phyloP scores from a whole-genome alignment of 1,140 invertebrate genomes.

The Neodiprion fabricii region DNA sequence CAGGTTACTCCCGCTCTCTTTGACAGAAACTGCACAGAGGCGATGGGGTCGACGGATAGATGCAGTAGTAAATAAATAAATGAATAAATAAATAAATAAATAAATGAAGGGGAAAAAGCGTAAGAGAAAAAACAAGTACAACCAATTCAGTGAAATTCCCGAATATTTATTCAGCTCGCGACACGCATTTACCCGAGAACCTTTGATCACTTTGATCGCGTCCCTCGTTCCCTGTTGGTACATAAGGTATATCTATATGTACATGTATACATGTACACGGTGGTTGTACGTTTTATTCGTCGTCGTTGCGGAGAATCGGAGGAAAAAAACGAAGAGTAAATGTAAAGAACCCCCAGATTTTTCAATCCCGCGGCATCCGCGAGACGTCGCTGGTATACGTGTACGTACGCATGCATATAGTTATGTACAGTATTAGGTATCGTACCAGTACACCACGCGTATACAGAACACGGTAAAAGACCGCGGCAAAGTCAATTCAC shows the following conservation, averaged over 20 bases:
- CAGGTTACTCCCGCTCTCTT: too few species aligned
- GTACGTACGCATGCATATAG: background rate
- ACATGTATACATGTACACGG: too few species aligned
- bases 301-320: too few species aligned
- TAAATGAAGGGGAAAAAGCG: background rate
- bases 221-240: too few species aligned
- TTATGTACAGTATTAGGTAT: background rate
- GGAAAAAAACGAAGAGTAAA: too few species aligned
- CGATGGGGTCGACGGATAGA: too few species aligned
- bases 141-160: background rate
- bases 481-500: too few species aligned
- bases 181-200: background rate
- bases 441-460: conserved; percentile 9
- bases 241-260: too few species aligned
- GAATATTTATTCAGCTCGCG: background rate
- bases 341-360: background rate
- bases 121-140: background rate
- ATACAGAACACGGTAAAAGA: background rate
- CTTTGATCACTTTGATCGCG: background rate
- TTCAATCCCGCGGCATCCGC: conserved; percentile 10
- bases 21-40: too few species aligned
- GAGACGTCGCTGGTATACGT: conserved; percentile 10
- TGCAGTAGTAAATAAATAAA: too few species aligned
- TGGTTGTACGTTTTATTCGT: too few species aligned
- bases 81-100: too few species aligned